A percentile compares a stretch with the other conserved stretches of the same genome.
Conservation (phyloP, 2,113 vertebrate species). For the Uropsilus gracilis region DNA sequence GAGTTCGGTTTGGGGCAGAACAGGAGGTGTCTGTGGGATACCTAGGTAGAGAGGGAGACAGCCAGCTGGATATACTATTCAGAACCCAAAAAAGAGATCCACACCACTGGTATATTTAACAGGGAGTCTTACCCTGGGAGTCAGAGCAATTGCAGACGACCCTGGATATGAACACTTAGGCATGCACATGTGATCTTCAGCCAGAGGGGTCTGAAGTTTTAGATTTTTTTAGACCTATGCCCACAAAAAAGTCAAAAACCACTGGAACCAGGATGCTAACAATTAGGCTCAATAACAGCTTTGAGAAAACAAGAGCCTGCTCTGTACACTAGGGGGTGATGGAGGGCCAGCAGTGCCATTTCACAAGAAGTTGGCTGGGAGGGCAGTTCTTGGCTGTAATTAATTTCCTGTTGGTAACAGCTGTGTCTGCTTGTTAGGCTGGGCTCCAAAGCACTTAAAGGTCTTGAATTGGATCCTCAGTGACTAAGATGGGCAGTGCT, state of each 20-base stretch:
- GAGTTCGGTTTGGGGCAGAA: not conserved
- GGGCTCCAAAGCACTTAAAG: constrained; percentile 30
- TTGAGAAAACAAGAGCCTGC: not conserved
- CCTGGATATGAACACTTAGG: not conserved
- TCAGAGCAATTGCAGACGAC: not conserved
- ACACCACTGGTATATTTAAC: not conserved
- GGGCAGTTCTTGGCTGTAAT: not conserved
- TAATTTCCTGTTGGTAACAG: constrained; percentile 20
- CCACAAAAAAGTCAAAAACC: not conserved
- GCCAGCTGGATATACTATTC: not conserved
- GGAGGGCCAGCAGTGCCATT: not conserved
- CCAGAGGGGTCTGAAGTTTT: not conserved
- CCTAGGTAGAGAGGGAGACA: not conserved
- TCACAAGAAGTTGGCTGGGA: not conserved
- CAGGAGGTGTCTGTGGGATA: not conserved
- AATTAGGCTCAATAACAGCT: not conserved
- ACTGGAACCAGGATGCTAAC: not conserved
- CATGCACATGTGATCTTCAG: not conserved
- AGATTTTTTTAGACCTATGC: not conserved
- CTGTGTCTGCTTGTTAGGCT: constrained; percentile 6
- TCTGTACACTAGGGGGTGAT: constrained; percentile 38
- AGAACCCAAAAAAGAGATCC: not conserved
- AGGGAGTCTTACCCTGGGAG: not conserved
- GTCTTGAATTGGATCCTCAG: constrained; percentile 14
- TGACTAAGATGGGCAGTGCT: not conserved